A percentile compares a stretch with the other conserved stretches of the same genome.
These are phyloP conservation scores for Ophioninae sp. DNA, from an alignment of 2,888 invertebrate genomes.

Conservation along the genomic window DNA sequence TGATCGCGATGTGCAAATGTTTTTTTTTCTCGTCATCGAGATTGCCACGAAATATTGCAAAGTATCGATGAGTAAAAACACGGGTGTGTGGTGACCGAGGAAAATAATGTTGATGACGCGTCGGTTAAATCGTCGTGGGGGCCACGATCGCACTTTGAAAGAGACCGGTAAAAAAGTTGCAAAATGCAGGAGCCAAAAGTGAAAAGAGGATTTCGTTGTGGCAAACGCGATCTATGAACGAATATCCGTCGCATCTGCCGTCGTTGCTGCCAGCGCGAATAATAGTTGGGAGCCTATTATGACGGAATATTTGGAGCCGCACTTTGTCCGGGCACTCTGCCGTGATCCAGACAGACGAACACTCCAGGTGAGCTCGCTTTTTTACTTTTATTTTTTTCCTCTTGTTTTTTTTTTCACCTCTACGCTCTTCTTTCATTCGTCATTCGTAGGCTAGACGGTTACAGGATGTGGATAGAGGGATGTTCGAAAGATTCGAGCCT, in stretches of 20 bases:
- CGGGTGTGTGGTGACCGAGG: too few relatives aligned
- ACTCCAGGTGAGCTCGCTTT: conserved; percentile 79
- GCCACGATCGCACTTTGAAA: background rate
- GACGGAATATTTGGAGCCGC: conserved; percentile 82
- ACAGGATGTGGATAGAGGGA: background rate
- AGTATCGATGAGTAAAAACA: background rate
- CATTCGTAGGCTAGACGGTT: background rate
- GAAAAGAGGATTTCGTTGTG: conserved; percentile 30
- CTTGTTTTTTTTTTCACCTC: conserved; percentile 25
- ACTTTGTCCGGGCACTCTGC: conserved; percentile 83
- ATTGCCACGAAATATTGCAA: background rate
- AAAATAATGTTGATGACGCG: conserved; percentile 16
- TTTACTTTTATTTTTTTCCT: conserved; percentile 3
- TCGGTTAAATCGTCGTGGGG: background rate
- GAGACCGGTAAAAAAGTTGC: background rate
- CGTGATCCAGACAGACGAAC: conserved; percentile 83
- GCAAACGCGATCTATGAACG: conserved; percentile 34
- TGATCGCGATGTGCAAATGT: conserved; percentile 6
- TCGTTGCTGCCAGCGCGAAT: conserved; percentile 55
- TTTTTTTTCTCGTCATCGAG: conserved; percentile 12
- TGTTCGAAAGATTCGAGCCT: background rate
- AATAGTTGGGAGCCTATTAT: conserved; percentile 74
- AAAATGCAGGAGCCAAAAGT: conserved; percentile 23
- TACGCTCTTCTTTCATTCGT: background rate
- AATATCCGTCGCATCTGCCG: conserved; percentile 52